These are phyloP conservation scores for Rhinopomastus cyanomelas DNA, from an alignment of 2,113 vertebrate genomes.

Conservation along the genomic window DNA sequence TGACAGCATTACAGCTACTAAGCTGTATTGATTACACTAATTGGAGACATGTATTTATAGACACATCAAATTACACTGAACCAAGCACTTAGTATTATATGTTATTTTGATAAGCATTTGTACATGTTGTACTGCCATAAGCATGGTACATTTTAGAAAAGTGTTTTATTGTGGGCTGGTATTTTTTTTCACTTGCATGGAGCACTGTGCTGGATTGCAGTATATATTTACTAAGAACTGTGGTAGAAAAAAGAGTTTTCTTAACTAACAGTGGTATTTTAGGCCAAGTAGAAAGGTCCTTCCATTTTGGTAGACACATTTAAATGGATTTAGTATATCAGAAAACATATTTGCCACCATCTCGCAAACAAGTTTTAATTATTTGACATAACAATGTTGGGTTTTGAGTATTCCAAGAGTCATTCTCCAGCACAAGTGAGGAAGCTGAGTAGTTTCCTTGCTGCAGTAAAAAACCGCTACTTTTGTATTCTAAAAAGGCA, in stretches of 20 bases:
- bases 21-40: background rate
- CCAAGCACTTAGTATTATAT: background rate
- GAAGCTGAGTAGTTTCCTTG: background rate
- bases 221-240: background rate
- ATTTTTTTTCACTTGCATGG: background rate
- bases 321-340: background rate
- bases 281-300: background rate
- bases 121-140: background rate
- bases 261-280: background rate
- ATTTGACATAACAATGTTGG: background rate
- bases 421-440: background rate
- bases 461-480: background rate
- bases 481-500: background rate
- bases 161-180: background rate
- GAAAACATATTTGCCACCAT: background rate
- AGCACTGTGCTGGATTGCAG: background rate
- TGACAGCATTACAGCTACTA: background rate
- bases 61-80: background rate
- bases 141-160: background rate
- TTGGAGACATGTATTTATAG: background rate
- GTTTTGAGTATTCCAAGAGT: background rate
- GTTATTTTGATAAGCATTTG: background rate
- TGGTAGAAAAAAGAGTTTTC: background rate
- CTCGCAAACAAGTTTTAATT: background rate
- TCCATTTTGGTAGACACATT: background rate